phyloP scores from a whole-genome alignment of 2,888 invertebrate genomes.

The Molorchus minor region DNA sequence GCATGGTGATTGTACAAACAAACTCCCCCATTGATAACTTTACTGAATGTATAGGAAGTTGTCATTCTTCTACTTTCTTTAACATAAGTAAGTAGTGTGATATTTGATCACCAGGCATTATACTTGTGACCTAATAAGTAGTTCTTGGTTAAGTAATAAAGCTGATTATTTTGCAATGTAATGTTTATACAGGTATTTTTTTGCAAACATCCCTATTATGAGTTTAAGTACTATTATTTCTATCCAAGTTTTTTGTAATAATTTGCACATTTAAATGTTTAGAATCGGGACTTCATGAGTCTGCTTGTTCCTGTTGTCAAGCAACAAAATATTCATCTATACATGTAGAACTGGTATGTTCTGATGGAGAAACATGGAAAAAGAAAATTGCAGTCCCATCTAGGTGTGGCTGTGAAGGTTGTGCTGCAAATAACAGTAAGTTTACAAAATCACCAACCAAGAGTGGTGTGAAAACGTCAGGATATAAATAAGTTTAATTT shows the following conservation, averaged over 20 bases:
- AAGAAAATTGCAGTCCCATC: constrained; percentile 59
- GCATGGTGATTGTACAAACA: constrained; percentile 74
- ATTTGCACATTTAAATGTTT: constrained; percentile 32
- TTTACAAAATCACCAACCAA: constrained; percentile 16
- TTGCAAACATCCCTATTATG: no score
- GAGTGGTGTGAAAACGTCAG: constrained; percentile 11
- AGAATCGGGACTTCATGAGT: constrained; percentile 68
- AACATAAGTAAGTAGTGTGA: constrained; percentile 71
- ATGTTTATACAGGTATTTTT: no score
- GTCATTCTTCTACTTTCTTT: constrained; percentile 75
- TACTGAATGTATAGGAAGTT: constrained; percentile 76
- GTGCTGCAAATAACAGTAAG: constrained; percentile 38
- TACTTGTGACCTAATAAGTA: no score
- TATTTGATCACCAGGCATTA: no score
- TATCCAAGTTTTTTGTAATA: not conserved
- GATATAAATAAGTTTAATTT: not conserved
- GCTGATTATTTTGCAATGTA: no score
- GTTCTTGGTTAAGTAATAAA: no score
- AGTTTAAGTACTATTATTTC: no score
- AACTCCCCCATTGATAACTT: constrained; percentile 68
- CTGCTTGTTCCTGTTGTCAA: constrained; percentile 67
- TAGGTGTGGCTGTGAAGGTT: constrained; percentile 57
- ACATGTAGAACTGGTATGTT: constrained; percentile 56
- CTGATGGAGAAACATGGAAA: constrained; percentile 54
- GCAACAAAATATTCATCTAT: constrained; percentile 51